phyloP scores from a whole-genome alignment of 1,140 invertebrate species.

The Forficula auricularia region DNA sequence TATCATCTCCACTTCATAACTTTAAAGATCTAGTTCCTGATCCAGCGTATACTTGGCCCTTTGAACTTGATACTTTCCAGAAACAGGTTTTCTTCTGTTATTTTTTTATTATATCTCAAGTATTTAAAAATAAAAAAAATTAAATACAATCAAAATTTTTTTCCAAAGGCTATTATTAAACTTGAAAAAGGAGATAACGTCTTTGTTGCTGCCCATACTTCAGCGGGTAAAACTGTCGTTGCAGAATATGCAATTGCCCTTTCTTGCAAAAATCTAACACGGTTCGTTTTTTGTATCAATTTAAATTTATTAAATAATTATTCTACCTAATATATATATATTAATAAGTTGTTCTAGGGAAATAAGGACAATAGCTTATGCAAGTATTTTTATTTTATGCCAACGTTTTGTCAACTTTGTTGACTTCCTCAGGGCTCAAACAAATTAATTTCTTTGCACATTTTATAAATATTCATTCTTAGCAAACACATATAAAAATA shows the following conservation, averaged over 20 bases:
- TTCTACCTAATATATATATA: not conserved
- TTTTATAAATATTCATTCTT: too few species aligned
- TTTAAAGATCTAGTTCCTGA: slow-evolving; percentile 69
- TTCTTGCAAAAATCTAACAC: slow-evolving; percentile 79
- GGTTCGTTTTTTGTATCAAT: slow-evolving; percentile 29
- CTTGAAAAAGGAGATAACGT: slow-evolving; percentile 88
- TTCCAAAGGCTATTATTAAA: slow-evolving; percentile 72
- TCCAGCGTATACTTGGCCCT: slow-evolving; percentile 72
- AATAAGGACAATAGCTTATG: too few species aligned
- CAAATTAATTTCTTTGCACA: too few species aligned
- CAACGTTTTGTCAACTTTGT: too few species aligned
- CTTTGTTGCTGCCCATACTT: slow-evolving; percentile 97
- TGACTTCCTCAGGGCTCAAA: too few species aligned
- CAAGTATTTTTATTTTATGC: too few species aligned
- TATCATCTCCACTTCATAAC: slow-evolving; percentile 56
- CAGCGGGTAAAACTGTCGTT: slow-evolving; percentile 97
- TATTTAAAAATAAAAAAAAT: not conserved
- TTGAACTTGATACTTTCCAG: slow-evolving; percentile 94
- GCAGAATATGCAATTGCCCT: slow-evolving; percentile 97
- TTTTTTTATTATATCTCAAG: not conserved
- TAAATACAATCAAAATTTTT: not conserved
- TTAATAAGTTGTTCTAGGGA: too few species aligned
- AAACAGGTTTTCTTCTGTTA: slow-evolving; percentile 44
- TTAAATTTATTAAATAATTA: too few species aligned
- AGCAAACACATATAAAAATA: too few species aligned